These are phyloP conservation scores for Rhabditophanes sp. DNA, from an alignment of 2,888 invertebrate species.

Conservation along the genomic window DNA sequence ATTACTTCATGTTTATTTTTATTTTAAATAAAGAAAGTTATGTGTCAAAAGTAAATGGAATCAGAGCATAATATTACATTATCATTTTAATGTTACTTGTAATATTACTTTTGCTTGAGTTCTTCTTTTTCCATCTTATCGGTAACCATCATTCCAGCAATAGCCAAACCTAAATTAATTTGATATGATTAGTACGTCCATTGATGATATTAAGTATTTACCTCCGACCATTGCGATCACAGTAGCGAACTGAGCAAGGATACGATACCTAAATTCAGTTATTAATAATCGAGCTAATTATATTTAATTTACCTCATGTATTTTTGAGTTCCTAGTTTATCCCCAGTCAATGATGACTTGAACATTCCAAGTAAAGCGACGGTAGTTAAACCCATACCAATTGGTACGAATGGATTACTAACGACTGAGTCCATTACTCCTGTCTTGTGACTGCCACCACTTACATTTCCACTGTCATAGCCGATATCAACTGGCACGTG, in stretches of 20 bases:
- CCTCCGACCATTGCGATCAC: constrained; percentile 33
- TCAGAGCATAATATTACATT: too few relatives aligned
- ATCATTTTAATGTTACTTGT: too few relatives aligned
- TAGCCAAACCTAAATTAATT: too few relatives aligned
- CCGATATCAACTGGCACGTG: constrained; percentile 32
- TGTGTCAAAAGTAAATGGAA: too few relatives aligned
- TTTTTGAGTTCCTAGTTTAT: constrained; percentile 31
- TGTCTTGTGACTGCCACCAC: constrained; percentile 8
- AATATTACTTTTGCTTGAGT: not conserved
- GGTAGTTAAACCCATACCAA: constrained; percentile 33
- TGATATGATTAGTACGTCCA: too few relatives aligned
- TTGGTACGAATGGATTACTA: constrained; percentile 27
- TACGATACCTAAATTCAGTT: constrained; percentile 28
- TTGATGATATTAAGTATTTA: too few relatives aligned
- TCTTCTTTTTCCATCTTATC: constrained; percentile 1
- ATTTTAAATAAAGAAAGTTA: too few relatives aligned
- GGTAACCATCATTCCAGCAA: not conserved
- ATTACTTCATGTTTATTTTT: too few relatives aligned
- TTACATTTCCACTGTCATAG: constrained; percentile 17
- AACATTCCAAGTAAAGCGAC: constrained; percentile 32
- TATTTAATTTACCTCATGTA: too few relatives aligned
- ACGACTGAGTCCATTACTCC: constrained; percentile 11
- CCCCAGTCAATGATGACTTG: constrained; percentile 24
- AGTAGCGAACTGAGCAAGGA: constrained; percentile 40
- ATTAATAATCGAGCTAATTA: constrained; percentile 1